A percentile compares a stretch with the other conserved stretches of the same genome.
Conservation (phyloP, 2,113 vertebrate species). For the Tympanuchus pallidicinctus region DNA sequence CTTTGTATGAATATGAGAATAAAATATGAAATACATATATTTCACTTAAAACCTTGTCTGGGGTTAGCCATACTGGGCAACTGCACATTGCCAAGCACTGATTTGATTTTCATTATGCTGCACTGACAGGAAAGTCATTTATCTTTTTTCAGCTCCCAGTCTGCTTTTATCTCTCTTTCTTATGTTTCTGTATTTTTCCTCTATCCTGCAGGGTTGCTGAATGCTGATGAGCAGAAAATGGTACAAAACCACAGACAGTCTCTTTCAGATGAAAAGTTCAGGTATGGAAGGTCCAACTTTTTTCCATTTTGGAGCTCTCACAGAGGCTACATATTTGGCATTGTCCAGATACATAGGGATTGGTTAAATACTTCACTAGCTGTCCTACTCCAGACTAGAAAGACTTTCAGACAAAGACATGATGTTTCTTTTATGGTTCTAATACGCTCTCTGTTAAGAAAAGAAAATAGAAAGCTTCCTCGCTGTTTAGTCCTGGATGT, state of each 20-base stretch:
- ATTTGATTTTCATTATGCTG: conserved; percentile 72
- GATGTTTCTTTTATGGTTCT: conserved; percentile 1
- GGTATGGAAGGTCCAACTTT: background rate
- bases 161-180: conserved; percentile 65
- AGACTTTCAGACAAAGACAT: conserved; percentile 10
- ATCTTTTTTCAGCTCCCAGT: conserved; percentile 58
- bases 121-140: conserved; percentile 58
- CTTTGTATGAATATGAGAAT: conserved; percentile 70
- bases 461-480: background rate
- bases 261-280: conserved; percentile 45
- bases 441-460: background rate
- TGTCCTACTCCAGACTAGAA: background rate
- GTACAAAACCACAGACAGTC: conserved; percentile 27
- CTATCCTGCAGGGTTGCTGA: conserved; percentile 44
- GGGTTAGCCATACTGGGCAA: conserved; percentile 47
- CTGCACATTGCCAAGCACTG: conserved; percentile 34
- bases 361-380: background rate
- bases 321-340: background rate
- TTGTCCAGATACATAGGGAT: background rate
- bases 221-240: conserved; percentile 68
- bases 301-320: background rate
- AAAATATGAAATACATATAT: conserved; percentile 69
- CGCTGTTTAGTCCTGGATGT: background rate
- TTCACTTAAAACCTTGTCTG: conserved; percentile 72
- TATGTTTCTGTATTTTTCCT: conserved; percentile 51